phyloP scores from a whole-genome alignment of 2,113 vertebrate species.

The Trogon surrucura region DNA sequence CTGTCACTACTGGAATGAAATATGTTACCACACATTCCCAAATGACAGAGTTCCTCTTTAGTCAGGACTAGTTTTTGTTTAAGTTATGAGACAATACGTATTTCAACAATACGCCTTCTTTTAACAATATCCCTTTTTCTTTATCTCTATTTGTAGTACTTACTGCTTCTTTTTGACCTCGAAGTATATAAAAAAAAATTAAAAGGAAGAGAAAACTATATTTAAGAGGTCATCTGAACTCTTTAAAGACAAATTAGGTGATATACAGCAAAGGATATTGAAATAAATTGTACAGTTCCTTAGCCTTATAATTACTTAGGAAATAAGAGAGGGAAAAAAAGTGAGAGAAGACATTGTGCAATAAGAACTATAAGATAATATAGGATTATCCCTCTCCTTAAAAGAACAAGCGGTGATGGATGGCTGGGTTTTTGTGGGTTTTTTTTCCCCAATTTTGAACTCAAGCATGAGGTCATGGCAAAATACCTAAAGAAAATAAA shows the following conservation, averaged over 20 bases:
- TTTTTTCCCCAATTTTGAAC: neutral
- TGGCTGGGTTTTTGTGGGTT: neutral
- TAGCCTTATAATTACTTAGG: neutral
- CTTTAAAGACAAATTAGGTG: neutral
- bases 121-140: neutral
- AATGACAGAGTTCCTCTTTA: neutral
- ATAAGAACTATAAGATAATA: neutral
- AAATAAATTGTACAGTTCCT: neutral
- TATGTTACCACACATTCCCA: neutral
- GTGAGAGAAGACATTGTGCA: neutral
- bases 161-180: neutral
- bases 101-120: neutral
- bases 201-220: neutral
- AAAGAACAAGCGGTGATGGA: neutral
- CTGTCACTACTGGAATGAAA: neutral
- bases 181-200: neutral
- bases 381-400: neutral
- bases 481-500: neutral
- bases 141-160: neutral
- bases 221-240: neutral
- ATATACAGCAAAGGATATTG: neutral
- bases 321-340: neutral
- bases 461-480: neutral
- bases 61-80: neutral
- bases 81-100: neutral